A percentile compares a stretch with the other conserved stretches of the same genome.
These are phyloP conservation scores for Electrophaes corylata DNA, from an alignment of 2,888 invertebrate species.

Conservation along the genomic window DNA sequence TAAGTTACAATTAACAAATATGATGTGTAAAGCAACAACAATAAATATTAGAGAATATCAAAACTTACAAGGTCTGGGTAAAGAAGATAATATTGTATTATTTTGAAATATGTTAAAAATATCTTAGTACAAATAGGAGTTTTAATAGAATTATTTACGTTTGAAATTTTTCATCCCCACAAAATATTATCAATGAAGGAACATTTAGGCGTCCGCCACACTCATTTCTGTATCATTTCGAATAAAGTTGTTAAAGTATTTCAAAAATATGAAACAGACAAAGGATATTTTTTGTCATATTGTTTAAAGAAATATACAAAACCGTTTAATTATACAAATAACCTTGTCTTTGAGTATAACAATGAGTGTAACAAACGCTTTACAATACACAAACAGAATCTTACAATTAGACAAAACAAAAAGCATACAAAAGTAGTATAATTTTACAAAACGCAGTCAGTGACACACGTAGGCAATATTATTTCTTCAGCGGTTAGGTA, in stretches of 20 bases:
- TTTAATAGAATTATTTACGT: background rate
- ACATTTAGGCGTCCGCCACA: constrained; percentile 10
- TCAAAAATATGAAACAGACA: too few species aligned
- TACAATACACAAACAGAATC: constrained; percentile 3
- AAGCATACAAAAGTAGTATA: constrained; percentile 18
- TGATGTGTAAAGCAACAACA: constrained; percentile 18
- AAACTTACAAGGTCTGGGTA: background rate
- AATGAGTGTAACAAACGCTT: constrained; percentile 6
- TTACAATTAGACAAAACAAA: constrained; percentile 22
- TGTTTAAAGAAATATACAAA: too few species aligned
- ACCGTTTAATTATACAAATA: too few species aligned
- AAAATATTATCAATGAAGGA: constrained; percentile 2
- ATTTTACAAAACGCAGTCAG: constrained; percentile 16
- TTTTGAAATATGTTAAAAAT: background rate
- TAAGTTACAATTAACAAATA: constrained; percentile 14
- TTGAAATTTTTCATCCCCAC: background rate
- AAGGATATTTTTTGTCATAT: too few species aligned
- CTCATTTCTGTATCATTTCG: background rate
- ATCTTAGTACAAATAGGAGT: background rate
- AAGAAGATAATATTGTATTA: background rate
- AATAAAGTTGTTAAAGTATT: too few species aligned
- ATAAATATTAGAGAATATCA: background rate
- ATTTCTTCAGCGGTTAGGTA: constrained; percentile 10
- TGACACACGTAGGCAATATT: constrained; percentile 16
- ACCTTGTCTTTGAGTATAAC: too few species aligned